Conservation (phyloP, 2,888 invertebrate genomes). For the Tanytarsus gracilentus region DNA sequence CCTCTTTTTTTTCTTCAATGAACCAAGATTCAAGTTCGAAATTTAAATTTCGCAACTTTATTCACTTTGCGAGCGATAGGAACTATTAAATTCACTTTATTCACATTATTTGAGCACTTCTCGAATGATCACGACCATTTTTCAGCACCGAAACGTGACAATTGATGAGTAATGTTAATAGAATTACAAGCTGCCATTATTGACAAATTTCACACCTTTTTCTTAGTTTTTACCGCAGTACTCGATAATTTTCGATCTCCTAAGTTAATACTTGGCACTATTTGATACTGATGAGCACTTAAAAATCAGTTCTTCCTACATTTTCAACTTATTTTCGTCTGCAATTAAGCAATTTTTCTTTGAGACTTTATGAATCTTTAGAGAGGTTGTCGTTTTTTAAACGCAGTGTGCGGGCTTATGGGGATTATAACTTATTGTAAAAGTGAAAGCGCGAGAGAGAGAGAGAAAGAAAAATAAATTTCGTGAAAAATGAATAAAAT, state of each 20-base stretch:
- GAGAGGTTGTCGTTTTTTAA: too few relatives aligned
- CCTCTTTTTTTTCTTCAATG: too few relatives aligned
- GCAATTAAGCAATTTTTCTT: not conserved
- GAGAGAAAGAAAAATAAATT: not conserved
- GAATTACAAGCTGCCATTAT: slow-evolving; percentile 19
- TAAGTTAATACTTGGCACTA: slow-evolving; percentile 18
- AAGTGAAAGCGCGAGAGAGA: too few relatives aligned
- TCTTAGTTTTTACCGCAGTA: not conserved
- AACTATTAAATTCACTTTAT: not conserved
- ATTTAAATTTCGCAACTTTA: not conserved
- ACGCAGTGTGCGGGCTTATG: too few relatives aligned
- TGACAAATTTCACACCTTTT: slow-evolving; percentile 21
- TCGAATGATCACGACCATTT: not conserved
- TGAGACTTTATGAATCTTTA: too few relatives aligned
- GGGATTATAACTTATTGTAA: too few relatives aligned
- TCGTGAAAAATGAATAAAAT: not conserved
- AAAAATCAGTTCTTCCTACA: not conserved
- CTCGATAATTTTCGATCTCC: not conserved
- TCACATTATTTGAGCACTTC: not conserved
- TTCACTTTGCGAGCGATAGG: not conserved
- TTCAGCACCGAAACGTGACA: not conserved
- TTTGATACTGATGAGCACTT: slow-evolving; percentile 18
- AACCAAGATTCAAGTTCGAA: too few relatives aligned
- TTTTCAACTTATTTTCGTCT: not conserved
- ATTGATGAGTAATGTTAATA: slow-evolving; percentile 18